These are phyloP conservation scores for Rhopalosiphum nymphaeae DNA, from an alignment of 2,888 invertebrate species.

Conservation along the genomic window DNA sequence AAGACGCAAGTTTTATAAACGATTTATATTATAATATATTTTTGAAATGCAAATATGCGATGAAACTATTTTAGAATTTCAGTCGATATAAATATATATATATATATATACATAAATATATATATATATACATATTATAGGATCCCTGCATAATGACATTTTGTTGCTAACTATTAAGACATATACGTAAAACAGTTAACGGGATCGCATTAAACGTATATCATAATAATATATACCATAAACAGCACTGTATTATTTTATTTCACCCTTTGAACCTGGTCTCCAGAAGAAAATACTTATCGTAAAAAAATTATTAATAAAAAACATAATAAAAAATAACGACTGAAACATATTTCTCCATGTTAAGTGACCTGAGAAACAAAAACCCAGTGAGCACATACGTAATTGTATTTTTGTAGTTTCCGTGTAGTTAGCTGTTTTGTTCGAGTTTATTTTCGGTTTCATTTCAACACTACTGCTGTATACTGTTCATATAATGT, in stretches of 20 bases:
- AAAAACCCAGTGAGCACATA: conserved; percentile 63
- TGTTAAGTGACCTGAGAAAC: conserved; percentile 33
- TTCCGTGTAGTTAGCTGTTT: conserved; percentile 53
- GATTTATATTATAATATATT: not conserved
- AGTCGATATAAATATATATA: not conserved
- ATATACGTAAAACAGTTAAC: not conserved
- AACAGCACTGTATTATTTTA: not conserved
- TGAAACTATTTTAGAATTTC: not conserved
- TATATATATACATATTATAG: not conserved
- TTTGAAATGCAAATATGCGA: not conserved
- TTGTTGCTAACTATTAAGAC: not conserved
- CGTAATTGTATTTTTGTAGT: conserved; percentile 57
- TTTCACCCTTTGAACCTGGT: conserved; percentile 54
- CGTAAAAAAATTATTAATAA: not conserved
- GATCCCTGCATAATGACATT: not conserved
- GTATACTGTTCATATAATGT: conserved; percentile 34
- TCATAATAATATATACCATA: not conserved
- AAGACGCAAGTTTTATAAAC: not conserved
- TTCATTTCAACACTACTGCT: conserved; percentile 40
- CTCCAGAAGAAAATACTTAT: conserved; percentile 44
- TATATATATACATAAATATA: no score
- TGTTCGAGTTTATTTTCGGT: conserved; percentile 52
- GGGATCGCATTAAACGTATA: not conserved
- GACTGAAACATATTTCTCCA: conserved; percentile 19
- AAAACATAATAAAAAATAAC: not conserved